These are phyloP conservation scores for Caenorhabditis remanei DNA, from an alignment of 1,140 invertebrate species.

Conservation along the genomic window DNA sequence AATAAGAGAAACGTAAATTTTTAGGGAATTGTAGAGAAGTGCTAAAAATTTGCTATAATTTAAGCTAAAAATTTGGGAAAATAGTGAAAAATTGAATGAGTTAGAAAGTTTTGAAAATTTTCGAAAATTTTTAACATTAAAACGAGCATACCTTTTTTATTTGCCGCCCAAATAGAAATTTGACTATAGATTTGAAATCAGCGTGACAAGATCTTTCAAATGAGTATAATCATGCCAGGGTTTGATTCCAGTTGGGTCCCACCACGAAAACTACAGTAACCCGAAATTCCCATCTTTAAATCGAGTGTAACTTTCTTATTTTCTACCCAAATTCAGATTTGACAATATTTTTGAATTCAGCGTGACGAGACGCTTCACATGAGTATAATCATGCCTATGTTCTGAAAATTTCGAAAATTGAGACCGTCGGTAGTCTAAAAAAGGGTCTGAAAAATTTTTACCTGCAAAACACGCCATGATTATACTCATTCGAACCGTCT, in stretches of 20 bases:
- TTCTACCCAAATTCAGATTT: not conserved
- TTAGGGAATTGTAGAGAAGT: no score
- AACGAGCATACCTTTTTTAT: no score
- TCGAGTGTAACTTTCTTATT: no score
- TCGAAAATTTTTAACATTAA: no score
- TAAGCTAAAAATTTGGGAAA: not conserved
- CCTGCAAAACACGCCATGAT: no score
- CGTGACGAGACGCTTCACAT: not conserved
- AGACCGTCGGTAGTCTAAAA: no score
- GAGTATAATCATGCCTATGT: not conserved
- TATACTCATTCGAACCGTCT: no score
- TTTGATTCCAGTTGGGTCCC: not conserved
- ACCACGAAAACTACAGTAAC: no score
- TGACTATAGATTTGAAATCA: not conserved
- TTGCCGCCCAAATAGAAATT: no score
- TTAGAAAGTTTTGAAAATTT: not conserved
- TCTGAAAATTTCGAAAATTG: not conserved
- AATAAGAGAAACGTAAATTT: slow-evolving; percentile 18
- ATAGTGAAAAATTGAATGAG: not conserved
- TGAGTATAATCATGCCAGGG: not conserved
- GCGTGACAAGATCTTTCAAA: not conserved
- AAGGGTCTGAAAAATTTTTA: no score
- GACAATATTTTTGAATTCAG: not conserved
- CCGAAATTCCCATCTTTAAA: no score
- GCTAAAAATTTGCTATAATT: no score